Evolutionary conservation across 2,888 invertebrate genomes (phyloP).

Genomic region (Rotaria sp.): DNA sequence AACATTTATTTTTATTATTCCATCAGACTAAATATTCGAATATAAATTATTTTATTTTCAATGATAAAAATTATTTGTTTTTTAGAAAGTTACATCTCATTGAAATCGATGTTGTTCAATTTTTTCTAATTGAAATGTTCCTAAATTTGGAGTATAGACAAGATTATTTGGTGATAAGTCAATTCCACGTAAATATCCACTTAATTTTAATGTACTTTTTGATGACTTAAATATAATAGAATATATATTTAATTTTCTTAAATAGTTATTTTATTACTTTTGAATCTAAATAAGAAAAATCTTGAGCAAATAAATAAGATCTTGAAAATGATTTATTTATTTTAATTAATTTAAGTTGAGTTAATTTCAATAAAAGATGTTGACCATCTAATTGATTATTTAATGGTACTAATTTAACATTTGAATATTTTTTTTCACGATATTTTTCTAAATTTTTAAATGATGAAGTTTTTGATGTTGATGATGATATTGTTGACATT

Average conservation of each 20-base stretch:
- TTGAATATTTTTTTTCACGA: not conserved
- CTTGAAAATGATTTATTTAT: not conserved
- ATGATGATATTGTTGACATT: not conserved
- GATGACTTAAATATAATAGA: slow-evolving; percentile 43
- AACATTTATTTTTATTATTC: slow-evolving; percentile 42
- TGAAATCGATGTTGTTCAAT: slow-evolving; percentile 28
- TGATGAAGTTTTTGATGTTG: not conserved
- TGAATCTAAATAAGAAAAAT: slow-evolving; percentile 43
- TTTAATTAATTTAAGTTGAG: slow-evolving; percentile 12
- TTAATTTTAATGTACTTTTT: slow-evolving; percentile 60
- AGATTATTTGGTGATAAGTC: slow-evolving; percentile 77
- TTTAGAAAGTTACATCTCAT: slow-evolving; percentile 23
- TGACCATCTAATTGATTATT: slow-evolving; percentile 10
- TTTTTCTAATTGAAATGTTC: slow-evolving; percentile 75
- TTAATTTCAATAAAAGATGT: slow-evolving; percentile 7
- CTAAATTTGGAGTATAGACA: slow-evolving; percentile 81
- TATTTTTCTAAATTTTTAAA: not conserved
- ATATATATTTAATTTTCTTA: too few species aligned
- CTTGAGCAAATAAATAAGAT: not conserved
- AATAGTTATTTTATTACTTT: too few species aligned
- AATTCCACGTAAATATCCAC: slow-evolving; percentile 77
- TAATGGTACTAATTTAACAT: slow-evolving; percentile 9
- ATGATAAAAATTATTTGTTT: not conserved
- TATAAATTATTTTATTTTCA: slow-evolving; percentile 47
- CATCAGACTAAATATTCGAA: slow-evolving; percentile 43